phyloP scores from a whole-genome alignment of 1,140 invertebrate genomes.

The Rhyzopertha dominica region DNA sequence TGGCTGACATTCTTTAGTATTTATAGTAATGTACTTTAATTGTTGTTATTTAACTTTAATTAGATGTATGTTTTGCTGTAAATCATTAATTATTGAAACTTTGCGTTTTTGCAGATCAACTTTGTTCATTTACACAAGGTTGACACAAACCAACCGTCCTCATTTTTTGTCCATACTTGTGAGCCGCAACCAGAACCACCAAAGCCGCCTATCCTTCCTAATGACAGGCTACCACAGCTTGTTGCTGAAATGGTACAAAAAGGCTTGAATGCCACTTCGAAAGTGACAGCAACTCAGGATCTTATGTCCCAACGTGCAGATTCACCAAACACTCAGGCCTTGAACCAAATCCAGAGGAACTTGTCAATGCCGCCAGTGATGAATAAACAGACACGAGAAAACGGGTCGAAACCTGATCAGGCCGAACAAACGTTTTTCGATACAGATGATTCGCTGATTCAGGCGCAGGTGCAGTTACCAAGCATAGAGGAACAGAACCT shows the following conservation, averaged over 20 bases:
- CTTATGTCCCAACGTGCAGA: too few relatives aligned
- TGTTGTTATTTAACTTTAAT: too few relatives aligned
- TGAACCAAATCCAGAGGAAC: too few relatives aligned
- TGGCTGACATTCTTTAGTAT: too few relatives aligned
- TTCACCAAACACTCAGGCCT: too few relatives aligned
- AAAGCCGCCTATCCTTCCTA: constrained; percentile 23
- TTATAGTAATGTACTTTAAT: too few relatives aligned
- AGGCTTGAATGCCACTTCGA: constrained; percentile 27
- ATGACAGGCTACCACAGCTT: constrained; percentile 32
- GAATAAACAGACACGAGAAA: too few relatives aligned
- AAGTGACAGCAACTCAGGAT: too few relatives aligned
- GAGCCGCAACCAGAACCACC: constrained; percentile 33
- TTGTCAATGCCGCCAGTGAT: too few relatives aligned
- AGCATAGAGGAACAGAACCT: constrained; percentile 16
- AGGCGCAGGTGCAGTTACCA: constrained; percentile 5
- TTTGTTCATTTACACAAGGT: constrained; percentile 40
- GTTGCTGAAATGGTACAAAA: constrained; percentile 37
- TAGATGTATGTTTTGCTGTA: constrained; percentile 3
- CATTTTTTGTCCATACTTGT: constrained; percentile 42
- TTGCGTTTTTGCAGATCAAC: constrained; percentile 38
- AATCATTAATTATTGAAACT: neutral
- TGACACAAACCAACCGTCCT: constrained; percentile 24
- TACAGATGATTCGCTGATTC: neutral
- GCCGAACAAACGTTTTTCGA: neutral
- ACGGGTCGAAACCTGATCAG: constrained; percentile 1